A percentile compares a stretch with the other conserved stretches of the same genome.
phyloP scores from a whole-genome alignment of 2,888 invertebrate genomes.

The Pandemis cinnamomeana region DNA sequence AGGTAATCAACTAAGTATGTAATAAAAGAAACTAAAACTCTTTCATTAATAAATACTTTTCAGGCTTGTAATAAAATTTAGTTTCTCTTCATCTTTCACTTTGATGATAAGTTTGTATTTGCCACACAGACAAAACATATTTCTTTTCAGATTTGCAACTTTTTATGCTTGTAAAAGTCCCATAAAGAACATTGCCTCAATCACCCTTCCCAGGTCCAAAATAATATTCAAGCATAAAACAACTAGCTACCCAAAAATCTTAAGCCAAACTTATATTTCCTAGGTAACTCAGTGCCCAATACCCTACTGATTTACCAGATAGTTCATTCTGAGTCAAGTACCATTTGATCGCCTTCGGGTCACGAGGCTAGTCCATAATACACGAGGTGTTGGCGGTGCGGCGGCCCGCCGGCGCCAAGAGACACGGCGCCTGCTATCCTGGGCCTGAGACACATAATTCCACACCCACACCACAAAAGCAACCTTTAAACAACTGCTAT shows the following conservation, averaged over 20 bases:
- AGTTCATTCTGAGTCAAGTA: slow-evolving; percentile 75
- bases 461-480: slow-evolving; percentile 47
- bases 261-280: neutral
- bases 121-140: too few species aligned
- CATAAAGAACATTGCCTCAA: too few species aligned
- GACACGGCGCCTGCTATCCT: slow-evolving; percentile 81
- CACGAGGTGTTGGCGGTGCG: slow-evolving; percentile 77
- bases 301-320: slow-evolving; percentile 46
- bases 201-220: too few species aligned
- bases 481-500: slow-evolving; percentile 47
- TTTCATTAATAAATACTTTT: too few species aligned
- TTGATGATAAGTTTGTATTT: too few species aligned
- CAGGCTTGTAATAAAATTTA: too few species aligned
- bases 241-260: neutral
- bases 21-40: too few species aligned
- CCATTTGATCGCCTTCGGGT: slow-evolving; percentile 82
- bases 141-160: too few species aligned
- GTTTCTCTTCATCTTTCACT: too few species aligned
- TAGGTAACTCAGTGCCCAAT: neutral
- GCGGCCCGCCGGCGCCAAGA: slow-evolving; percentile 82
- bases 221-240: too few species aligned
- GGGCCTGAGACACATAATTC: slow-evolving; percentile 58
- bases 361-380: slow-evolving; percentile 80
- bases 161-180: too few species aligned
- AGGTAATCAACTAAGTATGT: too few species aligned